Evolutionary conservation across 2,113 vertebrate genomes (phyloP), one percentile per base, ranked within the genome.

Genomic region (Himantopus leucocephalus): DNA sequence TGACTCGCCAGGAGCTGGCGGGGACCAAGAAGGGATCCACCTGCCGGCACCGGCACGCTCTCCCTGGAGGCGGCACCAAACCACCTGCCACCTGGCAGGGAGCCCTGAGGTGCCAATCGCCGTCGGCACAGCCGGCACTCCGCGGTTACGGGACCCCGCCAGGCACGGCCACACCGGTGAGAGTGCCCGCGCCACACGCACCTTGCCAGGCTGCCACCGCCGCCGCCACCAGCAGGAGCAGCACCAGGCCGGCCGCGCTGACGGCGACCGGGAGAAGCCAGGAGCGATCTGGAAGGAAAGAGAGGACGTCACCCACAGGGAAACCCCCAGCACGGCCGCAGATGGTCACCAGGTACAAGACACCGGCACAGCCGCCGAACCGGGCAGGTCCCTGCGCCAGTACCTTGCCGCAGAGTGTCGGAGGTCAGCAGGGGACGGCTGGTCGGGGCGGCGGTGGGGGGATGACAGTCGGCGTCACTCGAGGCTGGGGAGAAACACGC

Each of bases 191-290:
- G 5, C 27, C 50, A 11, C 41, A 45, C 18, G 1, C 93, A 98
- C 98, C 97, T 97, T 56, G 92, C 81, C 76, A 87, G 30, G 89
- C 66, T 30, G 45, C 71, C 67, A 90, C 14, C 4, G 62, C 7
- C 5, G 12, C 30, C 27, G 34, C 67, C 30, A 27, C 83, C 60
- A 39, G 3, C 8, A 96, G 29, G 58, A 97, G 71, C 60, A 97
- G 30, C 43, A 85, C 10, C 3, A 50, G 72, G 41, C 92, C 93
- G 6, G 53, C 85, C 52, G 52, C 62, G 35, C 96, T 53, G 55
- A 97, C 41, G 12, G 91, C 94, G 8, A 95, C 88, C 2, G 70
- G 81, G 84, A 97, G 48, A 53, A 97, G 75, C 98, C 97, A 97
- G 20, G 81, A 37, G 12, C 58, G 53, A 55, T 35, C 98, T 76